phyloP scores from a whole-genome alignment of 2,888 invertebrate species.

The Brachylomia viminalis region DNA sequence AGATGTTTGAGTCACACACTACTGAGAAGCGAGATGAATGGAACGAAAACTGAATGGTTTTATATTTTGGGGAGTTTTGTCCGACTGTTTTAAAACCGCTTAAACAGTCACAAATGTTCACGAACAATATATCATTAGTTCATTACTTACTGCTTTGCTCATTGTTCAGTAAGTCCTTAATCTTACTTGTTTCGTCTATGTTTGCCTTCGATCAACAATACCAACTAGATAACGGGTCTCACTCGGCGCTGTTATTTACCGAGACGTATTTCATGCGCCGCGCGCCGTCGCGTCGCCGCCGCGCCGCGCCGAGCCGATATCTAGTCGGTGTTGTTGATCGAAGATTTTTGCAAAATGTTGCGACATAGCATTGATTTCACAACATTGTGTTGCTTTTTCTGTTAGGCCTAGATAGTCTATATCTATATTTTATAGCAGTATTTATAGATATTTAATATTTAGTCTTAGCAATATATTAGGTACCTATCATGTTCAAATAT shows the following conservation, averaged over 20 bases:
- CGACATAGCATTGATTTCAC: slow-evolving; percentile 11
- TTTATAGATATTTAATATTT: neutral
- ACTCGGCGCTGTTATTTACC: too few species aligned
- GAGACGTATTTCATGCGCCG: too few species aligned
- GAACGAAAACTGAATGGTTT: slow-evolving; percentile 19
- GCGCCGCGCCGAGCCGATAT: too few species aligned
- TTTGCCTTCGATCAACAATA: too few species aligned
- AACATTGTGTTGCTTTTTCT: slow-evolving; percentile 16
- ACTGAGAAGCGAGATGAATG: slow-evolving; percentile 47
- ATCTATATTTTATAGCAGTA: slow-evolving; percentile 8
- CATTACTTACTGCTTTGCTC: slow-evolving; percentile 1
- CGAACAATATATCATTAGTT: slow-evolving; percentile 37
- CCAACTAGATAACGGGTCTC: too few species aligned
- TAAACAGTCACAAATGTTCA: slow-evolving; percentile 4
- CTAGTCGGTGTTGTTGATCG: too few species aligned
- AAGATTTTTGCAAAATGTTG: slow-evolving; percentile 40
- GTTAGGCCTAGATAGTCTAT: too few species aligned
- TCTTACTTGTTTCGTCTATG: neutral
- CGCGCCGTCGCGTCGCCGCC: too few species aligned
- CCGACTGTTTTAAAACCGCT: slow-evolving; percentile 1
- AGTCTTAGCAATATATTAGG: too few species aligned
- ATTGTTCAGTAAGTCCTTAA: slow-evolving; percentile 11
- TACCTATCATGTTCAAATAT: slow-evolving; percentile 7
- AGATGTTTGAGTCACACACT: slow-evolving; percentile 36
- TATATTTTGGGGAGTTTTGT: slow-evolving; percentile 3